phyloP scores from a whole-genome alignment of 2,797 vertebrate genomes.

The Okamejei kenojei region DNA sequence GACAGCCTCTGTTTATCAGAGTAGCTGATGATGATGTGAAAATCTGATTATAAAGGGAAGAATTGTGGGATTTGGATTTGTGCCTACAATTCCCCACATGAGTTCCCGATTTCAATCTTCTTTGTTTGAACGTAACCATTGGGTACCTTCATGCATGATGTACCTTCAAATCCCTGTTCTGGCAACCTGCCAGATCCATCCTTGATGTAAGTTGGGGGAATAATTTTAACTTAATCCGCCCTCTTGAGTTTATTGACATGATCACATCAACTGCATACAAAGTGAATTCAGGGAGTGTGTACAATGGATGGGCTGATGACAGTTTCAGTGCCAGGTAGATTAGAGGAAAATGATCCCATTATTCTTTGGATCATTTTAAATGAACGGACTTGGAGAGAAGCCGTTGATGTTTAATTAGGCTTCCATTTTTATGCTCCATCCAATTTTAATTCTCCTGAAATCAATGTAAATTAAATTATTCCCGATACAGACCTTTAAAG shows the following conservation, averaged over 20 bases:
- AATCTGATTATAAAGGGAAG: background rate
- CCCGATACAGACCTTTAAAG: background rate
- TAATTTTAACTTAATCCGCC: conserved; percentile 9
- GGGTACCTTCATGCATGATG: background rate
- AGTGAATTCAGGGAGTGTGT: background rate
- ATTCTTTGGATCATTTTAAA: background rate
- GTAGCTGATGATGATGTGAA: background rate
- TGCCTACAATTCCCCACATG: conserved; percentile 24
- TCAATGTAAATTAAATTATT: background rate
- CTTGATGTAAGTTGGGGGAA: conserved; percentile 16
- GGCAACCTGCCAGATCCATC: background rate
- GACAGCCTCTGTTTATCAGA: conserved; percentile 28
- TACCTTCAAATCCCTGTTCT: conserved; percentile 2
- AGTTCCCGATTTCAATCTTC: conserved; percentile 18
- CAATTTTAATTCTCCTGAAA: background rate
- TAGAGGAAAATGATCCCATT: background rate
- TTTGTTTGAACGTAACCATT: background rate
- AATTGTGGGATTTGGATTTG: conserved; percentile 25
- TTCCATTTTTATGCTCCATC: background rate
- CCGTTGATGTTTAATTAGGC: background rate
- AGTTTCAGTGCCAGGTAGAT: background rate
- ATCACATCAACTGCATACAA: background rate
- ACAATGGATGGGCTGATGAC: background rate
- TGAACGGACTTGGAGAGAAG: background rate
- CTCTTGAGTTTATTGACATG: background rate